Evolutionary conservation across 2,113 vertebrate genomes (phyloP), one percentile per base, ranked within the genome.

Genomic region (Myotis brandtii): DNA sequence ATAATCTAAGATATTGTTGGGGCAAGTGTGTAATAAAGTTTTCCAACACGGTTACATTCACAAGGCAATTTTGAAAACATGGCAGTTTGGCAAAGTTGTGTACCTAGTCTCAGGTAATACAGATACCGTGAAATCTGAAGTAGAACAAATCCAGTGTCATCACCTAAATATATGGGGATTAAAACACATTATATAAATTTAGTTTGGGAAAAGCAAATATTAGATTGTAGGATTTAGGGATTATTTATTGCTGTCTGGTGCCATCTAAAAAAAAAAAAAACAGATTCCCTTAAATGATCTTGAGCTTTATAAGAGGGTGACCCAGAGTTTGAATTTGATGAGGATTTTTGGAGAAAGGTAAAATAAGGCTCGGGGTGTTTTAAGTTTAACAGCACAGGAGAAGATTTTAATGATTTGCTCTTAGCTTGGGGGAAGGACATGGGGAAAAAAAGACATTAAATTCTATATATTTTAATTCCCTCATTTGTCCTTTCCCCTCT

Each of bases 301-400:
- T 82, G 62, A 92, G 37, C 37, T 91, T 88, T 86, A 4, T 66
- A 86, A 89, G 50, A 59, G 67, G 34, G 89, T 79, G 9, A 77
- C 25, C n/a, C 52, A 50, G 50, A 32, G 56, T 75, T 92, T 79
- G 73, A 96, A 69, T 70, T 80, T 89, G 64, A 86, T 17, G 21
- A 13, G 77, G 21, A 52, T 34, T 92, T 75, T 93, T 43, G 30
- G 21, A 94, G n/a, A 91, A 52, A 43, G 20, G 23, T 64, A 56
- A 84, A 86, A 67, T 54, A 72, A 86, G 13, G 5, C 40, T 20
- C 27, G 16, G 5, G 4, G 2, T 48, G 8, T 75, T 86, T 89
- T 56, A 87, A 6, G 34, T 52, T 89, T 91, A 86, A 86, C 46
- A 64, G 40, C 16, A 79, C 16, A 80, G 2, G 27, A 37, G 27